Evolutionary conservation across 1,140 invertebrate genomes (phyloP).

Genomic region (Drosophila seguyi): DNA sequence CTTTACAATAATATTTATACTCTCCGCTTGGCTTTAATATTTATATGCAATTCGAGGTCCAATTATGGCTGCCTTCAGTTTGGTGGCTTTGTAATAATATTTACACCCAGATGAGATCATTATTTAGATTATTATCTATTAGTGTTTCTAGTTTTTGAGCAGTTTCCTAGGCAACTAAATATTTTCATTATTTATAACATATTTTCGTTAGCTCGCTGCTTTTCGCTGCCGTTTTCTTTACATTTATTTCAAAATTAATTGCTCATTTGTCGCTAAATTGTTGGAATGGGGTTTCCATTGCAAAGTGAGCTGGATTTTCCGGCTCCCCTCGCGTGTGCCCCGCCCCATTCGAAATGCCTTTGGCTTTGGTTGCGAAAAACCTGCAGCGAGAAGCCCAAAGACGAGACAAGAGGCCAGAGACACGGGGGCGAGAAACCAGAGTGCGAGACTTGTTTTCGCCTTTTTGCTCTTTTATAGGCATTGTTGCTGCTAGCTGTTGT

Average conservation of each 20-base stretch:
- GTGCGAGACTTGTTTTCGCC: constrained; percentile 81
- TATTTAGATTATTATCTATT: constrained; percentile 6
- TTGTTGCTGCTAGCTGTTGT: constrained; percentile 60
- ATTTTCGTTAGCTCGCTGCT: neutral
- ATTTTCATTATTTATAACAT: neutral
- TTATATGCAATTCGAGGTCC: constrained; percentile 30
- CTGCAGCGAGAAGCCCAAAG: constrained; percentile 46
- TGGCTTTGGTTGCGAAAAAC: constrained; percentile 66
- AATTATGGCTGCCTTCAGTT: neutral
- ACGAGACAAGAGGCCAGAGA: constrained; percentile 8
- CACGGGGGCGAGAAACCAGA: constrained; percentile 66
- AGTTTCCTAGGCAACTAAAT: neutral
- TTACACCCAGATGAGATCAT: neutral
- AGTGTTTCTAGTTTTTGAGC: neutral
- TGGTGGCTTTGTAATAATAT: neutral
- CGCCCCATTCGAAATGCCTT: constrained; percentile 39
- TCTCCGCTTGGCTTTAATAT: constrained; percentile 11
- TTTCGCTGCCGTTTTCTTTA: constrained; percentile 52
- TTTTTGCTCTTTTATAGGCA: constrained; percentile 80
- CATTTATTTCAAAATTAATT: constrained; percentile 83
- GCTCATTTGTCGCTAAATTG: constrained; percentile 83
- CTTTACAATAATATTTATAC: constrained; percentile 47
- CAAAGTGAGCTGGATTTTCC: constrained; percentile 43
- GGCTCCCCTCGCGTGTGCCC: constrained; percentile 37
- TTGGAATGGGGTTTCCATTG: constrained; percentile 82